Base-by-base conservation (phyloP, 2,113 vertebrate species). In the Catharus bicknelli region DNA sequence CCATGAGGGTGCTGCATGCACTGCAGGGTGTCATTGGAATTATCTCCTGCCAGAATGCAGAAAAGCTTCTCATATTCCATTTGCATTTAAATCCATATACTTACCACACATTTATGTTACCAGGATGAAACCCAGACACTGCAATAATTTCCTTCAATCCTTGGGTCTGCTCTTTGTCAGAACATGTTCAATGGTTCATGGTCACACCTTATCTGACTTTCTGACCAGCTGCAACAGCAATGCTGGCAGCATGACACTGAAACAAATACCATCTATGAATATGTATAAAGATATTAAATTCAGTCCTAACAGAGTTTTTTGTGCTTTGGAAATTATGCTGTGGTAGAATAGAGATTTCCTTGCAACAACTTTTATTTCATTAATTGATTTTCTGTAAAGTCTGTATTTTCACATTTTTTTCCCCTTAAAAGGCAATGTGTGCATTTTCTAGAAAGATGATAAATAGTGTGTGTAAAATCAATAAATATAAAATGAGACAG, bases 231-330 rank as follows among this genome's bases (percentile, higher is more conserved):
- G 13, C 74, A 87, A 73, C 34, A 54, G 63, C 58, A 79, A 34
- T 29, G n/a, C 13, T 90, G 70, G 75, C 87, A 93, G 54, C 27
- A 29, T 3, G 5, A 87, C 93, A 70, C 45, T 79, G 64, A 91
- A 87, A 61, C 42, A 80, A 88, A 93, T 58, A 50, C 47, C 50
- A 13, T 85, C 11, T 40, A 86, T 85, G 50, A 93, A 88, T 91
- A 93, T 83, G 34, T 73, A 90, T 73, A 73, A 85, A 88, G 58
- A 86, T 80, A 83, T 73, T 93, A 83, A 88, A 93, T 95, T 90
- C 75, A 66, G 32, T 83, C 66, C 67, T 73, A 81, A 45, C 15
- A 88, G 47, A 62, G 10, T 10, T 30, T 84, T 68, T 50, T 63
- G 57, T 87, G 50, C n/a, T 94, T 93, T 89, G 82, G 77, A 82